Base-by-base conservation (phyloP, 1,140 invertebrate species). In the Uloborus diversus region DNA sequence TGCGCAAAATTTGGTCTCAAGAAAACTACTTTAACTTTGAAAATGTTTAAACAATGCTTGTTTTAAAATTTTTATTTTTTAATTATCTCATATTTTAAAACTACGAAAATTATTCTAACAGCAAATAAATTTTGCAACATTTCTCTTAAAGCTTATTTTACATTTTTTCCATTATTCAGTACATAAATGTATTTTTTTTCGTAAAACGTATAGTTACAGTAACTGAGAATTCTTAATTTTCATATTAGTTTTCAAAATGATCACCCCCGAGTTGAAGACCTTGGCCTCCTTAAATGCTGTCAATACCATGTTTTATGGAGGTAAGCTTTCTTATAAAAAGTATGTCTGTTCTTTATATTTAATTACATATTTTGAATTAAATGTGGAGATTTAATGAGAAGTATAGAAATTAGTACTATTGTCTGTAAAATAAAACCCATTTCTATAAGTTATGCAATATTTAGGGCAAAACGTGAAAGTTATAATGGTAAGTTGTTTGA, bases 231-330 rank as follows among this genome's bases (percentile, higher is more conserved):
- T n/a, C n/a, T n/a, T n/a, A n/a, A n/a, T 28, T 27, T 71, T 64
- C 28, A 30, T 51, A 51, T 49, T 20, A 42, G 30, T n/a, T 51
- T 51, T 25, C n/a, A 75, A 33, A n/a, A 75, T 75, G 71, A 64
- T 75, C 9, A 64, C 71, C 0, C 71, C 71, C 2, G 71, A 75
- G 27, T 61, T 25, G 4, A 51, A 42, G 35, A 30, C 59, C 9
- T 51, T 30, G 23, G 28, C 53, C 7, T 75, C 71, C n/a, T 25
- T 75, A 23, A 75, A 75, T 62, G 37, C 64, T 0, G 35, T 75
- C 14, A 75, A 75, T 27, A 64, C 64, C 59, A 62, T 75, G n/a
- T 75, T 62, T 28, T 75, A 64, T 53, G 71, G 37, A 51, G 71
- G 71, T 75, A 64, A 62, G 33, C 37, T 13, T 53, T 17, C 17